Conservation (phyloP, 1,140 invertebrate species). For the Diachasmimorpha longicaudata region DNA sequence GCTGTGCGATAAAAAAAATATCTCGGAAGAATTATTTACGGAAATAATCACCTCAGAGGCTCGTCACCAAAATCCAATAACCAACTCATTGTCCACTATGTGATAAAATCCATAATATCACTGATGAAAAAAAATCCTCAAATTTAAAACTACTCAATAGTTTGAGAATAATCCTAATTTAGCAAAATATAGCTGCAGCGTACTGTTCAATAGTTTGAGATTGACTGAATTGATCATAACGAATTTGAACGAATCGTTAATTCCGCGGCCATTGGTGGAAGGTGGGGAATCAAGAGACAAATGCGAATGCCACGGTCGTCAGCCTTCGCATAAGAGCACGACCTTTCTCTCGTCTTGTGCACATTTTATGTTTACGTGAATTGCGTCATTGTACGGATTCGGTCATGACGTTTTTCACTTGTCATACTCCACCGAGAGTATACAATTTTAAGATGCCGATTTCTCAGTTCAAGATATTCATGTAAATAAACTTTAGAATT, state of each 20-base stretch:
- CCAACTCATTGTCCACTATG: neutral
- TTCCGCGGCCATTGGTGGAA: slow-evolving; percentile 1
- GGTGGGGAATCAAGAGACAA: neutral
- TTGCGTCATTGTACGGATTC: slow-evolving; percentile 47
- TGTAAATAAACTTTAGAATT: neutral
- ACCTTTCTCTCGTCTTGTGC: slow-evolving; percentile 20
- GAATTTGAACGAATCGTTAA: neutral
- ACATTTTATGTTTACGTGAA: slow-evolving; percentile 32
- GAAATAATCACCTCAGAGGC: neutral
- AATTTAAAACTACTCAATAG: neutral
- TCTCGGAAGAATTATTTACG: neutral
- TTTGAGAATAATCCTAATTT: neutral
- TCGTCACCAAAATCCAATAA: neutral
- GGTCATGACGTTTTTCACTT: slow-evolving; percentile 38
- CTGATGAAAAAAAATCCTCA: neutral
- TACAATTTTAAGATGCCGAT: neutral
- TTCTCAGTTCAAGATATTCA: neutral
- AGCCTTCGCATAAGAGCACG: slow-evolving; percentile 19
- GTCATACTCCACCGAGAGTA: neutral
- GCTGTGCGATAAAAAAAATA: too few species aligned
- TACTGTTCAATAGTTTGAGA: neutral
- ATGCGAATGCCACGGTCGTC: slow-evolving; percentile 29
- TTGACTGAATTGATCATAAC: neutral
- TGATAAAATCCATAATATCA: neutral
- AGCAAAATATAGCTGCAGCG: neutral